Evolutionary conservation across 2,888 invertebrate genomes (phyloP), one percentile per base, ranked within the genome.

Genomic region (Acleris emargana): DNA sequence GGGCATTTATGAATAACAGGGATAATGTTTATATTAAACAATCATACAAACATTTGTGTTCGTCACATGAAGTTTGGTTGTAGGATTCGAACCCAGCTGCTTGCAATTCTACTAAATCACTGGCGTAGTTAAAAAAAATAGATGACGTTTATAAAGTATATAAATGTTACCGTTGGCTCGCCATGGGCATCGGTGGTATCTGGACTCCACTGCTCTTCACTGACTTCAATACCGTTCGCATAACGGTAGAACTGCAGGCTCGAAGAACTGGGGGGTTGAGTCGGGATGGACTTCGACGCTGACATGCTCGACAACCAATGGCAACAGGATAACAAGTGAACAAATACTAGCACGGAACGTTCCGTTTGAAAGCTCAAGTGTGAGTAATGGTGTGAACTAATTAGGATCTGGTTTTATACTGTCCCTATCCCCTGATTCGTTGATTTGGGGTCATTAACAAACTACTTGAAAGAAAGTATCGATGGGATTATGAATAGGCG

Each of bases 381-480:
- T 71, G 72, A 77, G 76, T 84, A 74, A 78, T 72, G 69, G 67
- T 70, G 73, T 73, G 57, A 69, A 69, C 71, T 69, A 69, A 69
- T 74, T 72, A 75, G 75, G 74, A 69, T 68, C 62, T 67, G 68
- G 69, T 76, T 86, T 83, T 86, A 87, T 87, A 86, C 74, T 73
- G 62, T 68, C 72, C 74, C 69, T 68, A 74, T 69, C 69, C 43
- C 50, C 63, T 20, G 45, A n/a, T 53, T 53, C 68, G 55, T 17
- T 71, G 64, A 72, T 68, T 71, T 67, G 69, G 64, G 50, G 71
- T 76, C 62, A 80, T 81, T 80, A 80, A 74, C 71, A 72, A 79
- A 80, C 71, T 70, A 71, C 73, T 68, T 25, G 32, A 73, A 71
- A 71, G 67, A 62, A 70, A 50, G 69, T 68, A 58, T 68, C 64